phyloP scores from a whole-genome alignment of 2,797 vertebrate species.

The Philypnodon macrostomus region DNA sequence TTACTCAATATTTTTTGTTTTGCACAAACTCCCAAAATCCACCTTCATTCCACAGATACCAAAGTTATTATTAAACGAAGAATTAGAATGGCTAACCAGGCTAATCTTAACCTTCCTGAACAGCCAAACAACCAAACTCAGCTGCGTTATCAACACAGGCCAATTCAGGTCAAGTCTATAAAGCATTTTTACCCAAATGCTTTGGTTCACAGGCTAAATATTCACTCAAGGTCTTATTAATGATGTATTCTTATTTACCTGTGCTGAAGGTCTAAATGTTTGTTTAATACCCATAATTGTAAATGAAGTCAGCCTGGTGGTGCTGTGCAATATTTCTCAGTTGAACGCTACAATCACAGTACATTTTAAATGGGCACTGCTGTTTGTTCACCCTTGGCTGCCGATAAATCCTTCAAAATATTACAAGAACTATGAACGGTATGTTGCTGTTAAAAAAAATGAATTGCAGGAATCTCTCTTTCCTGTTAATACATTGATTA shows the following conservation, averaged over 20 bases:
- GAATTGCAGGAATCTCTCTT: constrained; percentile 37
- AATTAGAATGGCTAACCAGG: too few species aligned
- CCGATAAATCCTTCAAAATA: constrained; percentile 38
- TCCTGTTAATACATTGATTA: constrained; percentile 60
- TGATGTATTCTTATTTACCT: constrained; percentile 38
- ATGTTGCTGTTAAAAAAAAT: constrained; percentile 14
- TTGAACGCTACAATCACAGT: constrained; percentile 24
- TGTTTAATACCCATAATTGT: constrained; percentile 18
- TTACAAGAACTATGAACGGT: constrained; percentile 2
- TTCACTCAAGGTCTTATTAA: constrained; percentile 38
- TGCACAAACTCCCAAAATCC: too few species aligned
- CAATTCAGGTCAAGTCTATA: constrained; percentile 2
- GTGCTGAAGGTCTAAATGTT: constrained; percentile 11
- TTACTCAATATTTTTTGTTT: constrained; percentile 6
- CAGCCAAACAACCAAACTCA: constrained; percentile 42
- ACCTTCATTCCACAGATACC: too few species aligned
- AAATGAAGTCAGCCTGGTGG: neutral
- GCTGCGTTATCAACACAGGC: constrained; percentile 22
- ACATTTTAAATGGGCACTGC: constrained; percentile 34
- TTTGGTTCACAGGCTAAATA: constrained; percentile 26
- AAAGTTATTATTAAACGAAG: too few species aligned
- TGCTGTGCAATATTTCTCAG: constrained; percentile 12
- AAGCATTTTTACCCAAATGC: constrained; percentile 22
- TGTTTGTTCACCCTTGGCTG: constrained; percentile 31
- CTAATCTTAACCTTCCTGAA: too few species aligned